Evolutionary conservation across 2,888 invertebrate genomes (phyloP).

Genomic region (Phengaris arion): DNA sequence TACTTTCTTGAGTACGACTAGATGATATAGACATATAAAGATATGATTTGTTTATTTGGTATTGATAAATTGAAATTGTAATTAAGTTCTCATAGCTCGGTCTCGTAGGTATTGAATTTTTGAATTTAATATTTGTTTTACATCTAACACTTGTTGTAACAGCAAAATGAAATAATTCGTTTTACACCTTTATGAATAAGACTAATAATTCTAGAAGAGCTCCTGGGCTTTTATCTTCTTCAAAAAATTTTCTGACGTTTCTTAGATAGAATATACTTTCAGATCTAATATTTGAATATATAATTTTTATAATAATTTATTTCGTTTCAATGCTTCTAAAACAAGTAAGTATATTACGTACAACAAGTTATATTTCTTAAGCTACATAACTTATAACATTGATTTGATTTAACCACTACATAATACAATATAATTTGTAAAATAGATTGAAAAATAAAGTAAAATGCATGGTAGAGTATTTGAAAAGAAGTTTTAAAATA

Average conservation of each 20-base stretch:
- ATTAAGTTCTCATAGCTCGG: neutral
- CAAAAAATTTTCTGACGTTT: neutral
- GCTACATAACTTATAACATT: neutral
- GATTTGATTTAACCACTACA: neutral
- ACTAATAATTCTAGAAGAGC: neutral
- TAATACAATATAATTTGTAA: neutral
- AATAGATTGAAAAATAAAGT: neutral
- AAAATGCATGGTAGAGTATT: neutral
- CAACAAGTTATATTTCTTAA: neutral
- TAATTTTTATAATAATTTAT: neutral
- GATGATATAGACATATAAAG: neutral
- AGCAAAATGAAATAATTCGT: neutral
- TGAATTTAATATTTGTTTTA: neutral
- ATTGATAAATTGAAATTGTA: neutral
- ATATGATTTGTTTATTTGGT: neutral
- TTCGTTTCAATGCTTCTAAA: neutral
- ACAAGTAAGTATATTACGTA: neutral
- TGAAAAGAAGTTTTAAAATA: neutral
- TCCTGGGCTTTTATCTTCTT: neutral
- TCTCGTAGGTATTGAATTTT: neutral
- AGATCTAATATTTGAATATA: neutral
- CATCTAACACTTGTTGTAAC: neutral
- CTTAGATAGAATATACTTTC: neutral
- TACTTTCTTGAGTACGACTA: slow-evolving; percentile 10
- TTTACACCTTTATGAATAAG: neutral